These are phyloP conservation scores for Clinocottus analis DNA, from an alignment of 2,113 vertebrate genomes.

Conservation along the genomic window DNA sequence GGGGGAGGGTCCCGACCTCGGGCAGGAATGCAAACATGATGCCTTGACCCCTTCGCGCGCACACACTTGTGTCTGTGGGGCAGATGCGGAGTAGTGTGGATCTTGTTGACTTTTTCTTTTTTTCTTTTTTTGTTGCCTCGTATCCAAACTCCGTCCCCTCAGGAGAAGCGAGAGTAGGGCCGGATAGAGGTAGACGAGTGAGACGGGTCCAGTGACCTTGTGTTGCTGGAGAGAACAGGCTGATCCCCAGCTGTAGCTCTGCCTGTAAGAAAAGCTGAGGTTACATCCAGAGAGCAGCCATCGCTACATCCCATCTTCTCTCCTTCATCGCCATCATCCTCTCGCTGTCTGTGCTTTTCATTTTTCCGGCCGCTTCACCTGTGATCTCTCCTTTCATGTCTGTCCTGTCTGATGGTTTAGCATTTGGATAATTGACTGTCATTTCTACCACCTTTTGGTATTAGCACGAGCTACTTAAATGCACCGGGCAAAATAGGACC, in stretches of 20 bases:
- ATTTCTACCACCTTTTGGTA: slow-evolving; percentile 50
- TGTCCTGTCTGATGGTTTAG: slow-evolving; percentile 69
- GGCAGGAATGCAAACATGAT: slow-evolving; percentile 82
- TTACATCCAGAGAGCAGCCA: slow-evolving; percentile 55
- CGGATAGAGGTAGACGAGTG: slow-evolving; percentile 53
- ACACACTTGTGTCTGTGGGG: slow-evolving; percentile 83
- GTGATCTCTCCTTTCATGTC: slow-evolving; percentile 62
- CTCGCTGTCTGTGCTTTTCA: slow-evolving; percentile 45
- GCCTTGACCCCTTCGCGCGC: slow-evolving; percentile 74
- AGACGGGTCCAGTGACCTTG: slow-evolving; percentile 66
- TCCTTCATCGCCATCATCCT: slow-evolving; percentile 14
- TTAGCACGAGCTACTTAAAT: slow-evolving; percentile 68
- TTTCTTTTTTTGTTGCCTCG: slow-evolving; percentile 47
- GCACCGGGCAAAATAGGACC: slow-evolving; percentile 49
- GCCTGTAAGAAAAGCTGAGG: slow-evolving; percentile 28
- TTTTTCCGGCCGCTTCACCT: slow-evolving; percentile 48
- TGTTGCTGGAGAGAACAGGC: slow-evolving; percentile 51
- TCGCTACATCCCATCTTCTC: slow-evolving; percentile 31
- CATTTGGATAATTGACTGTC: slow-evolving; percentile 40
- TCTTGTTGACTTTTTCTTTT: slow-evolving; percentile 75
- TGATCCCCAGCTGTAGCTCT: slow-evolving; percentile 39
- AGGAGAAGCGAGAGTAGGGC: slow-evolving; percentile 68
- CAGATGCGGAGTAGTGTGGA: slow-evolving; percentile 77
- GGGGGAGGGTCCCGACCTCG: slow-evolving; percentile 74
- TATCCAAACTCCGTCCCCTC: slow-evolving; percentile 76